Conservation (phyloP, 2,113 vertebrate species). For the Panthera tigris region DNA sequence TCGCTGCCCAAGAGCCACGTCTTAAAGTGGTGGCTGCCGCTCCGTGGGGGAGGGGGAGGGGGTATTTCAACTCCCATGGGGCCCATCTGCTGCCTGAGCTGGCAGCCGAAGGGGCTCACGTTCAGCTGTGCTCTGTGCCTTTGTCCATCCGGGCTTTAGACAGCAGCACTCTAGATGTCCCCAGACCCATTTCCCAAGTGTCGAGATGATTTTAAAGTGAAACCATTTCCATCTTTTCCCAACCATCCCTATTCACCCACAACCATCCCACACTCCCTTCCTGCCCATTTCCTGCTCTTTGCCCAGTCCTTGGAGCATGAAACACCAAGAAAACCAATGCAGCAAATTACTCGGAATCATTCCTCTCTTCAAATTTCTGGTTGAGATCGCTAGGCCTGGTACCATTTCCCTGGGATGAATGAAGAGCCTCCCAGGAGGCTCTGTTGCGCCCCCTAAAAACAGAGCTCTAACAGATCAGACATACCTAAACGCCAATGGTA, state of each 20-base stretch:
- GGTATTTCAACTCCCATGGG: neutral
- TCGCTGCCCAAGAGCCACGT: neutral
- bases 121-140: neutral
- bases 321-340: neutral
- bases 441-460: neutral
- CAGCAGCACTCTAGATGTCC: neutral
- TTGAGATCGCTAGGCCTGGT: too few relatives aligned
- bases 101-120: neutral
- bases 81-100: neutral
- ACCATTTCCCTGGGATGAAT: neutral
- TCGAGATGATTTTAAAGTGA: constrained; percentile 13
- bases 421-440: neutral
- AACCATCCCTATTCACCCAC: neutral
- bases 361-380: neutral
- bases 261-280: neutral
- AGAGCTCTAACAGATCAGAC: neutral
- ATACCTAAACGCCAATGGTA: neutral
- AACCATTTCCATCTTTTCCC: neutral
- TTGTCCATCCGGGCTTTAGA: neutral
- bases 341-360: neutral
- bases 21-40: neutral
- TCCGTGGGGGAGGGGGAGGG: fast-evolving
- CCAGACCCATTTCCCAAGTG: neutral
- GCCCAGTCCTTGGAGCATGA: neutral
- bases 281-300: neutral